Percentiles rank a stretch among this genome's conserved stretches.
Conservation (phyloP, 2,888 invertebrate species). For the Mimachlamys varia region DNA sequence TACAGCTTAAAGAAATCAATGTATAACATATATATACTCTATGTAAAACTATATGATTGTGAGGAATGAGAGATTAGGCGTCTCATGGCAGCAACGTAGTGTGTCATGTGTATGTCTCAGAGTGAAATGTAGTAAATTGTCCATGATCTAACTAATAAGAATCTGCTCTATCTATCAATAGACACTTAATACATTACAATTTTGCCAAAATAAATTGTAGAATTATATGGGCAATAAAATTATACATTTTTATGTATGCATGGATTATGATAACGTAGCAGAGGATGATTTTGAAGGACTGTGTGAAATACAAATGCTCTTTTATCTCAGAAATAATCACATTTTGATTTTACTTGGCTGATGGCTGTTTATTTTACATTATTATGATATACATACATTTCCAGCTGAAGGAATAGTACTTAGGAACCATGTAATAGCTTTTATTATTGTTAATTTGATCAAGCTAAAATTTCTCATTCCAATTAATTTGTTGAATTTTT, state of each 20-base stretch:
- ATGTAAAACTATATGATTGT: neutral
- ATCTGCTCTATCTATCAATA: neutral
- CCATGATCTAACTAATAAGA: neutral
- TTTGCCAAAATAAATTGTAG: neutral
- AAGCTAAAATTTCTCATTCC: neutral
- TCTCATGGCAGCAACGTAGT: neutral
- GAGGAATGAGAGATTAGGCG: neutral
- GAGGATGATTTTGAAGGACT: neutral
- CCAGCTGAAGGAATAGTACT: neutral
- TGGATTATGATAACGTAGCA: neutral
- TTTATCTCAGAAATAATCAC: too few species aligned
- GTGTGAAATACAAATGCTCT: neutral
- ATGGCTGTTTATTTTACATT: neutral
- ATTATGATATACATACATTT: neutral
- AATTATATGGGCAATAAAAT: too few species aligned
- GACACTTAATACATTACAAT: neutral
- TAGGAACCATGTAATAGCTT: neutral
- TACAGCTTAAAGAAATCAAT: neutral
- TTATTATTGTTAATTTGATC: neutral
- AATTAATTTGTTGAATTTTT: conserved; percentile 36
- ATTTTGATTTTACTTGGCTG: neutral
- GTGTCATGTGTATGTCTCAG: neutral
- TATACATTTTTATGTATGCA: neutral
- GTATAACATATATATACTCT: neutral
- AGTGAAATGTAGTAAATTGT: neutral